These are phyloP conservation scores for Anableps anableps DNA, from an alignment of 2,797 vertebrate species.

Conservation along the genomic window DNA sequence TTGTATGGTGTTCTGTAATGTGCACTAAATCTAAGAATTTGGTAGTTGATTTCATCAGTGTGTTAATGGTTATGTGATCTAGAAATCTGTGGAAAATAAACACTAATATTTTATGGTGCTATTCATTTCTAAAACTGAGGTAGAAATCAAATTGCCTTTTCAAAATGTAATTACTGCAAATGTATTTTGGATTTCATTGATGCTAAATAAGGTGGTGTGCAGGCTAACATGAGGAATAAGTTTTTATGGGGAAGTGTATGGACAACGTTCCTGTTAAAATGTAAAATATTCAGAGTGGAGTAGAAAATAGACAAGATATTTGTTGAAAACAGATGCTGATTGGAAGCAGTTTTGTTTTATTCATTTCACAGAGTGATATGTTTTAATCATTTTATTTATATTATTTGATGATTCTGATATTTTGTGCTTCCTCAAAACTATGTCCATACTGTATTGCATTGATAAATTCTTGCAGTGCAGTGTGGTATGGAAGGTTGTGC, in stretches of 20 bases:
- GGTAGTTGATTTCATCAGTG: not conserved
- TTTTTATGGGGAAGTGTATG: not conserved
- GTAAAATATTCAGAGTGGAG: too few species aligned
- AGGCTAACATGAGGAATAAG: not conserved
- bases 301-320: too few species aligned
- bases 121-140: not conserved
- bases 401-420: too few species aligned
- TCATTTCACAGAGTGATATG: too few species aligned
- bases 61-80: conserved; percentile 1
- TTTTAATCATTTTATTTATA: too few species aligned
- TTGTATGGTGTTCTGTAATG: conserved; percentile 8
- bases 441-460: too few species aligned
- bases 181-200: not conserved
- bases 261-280: not conserved
- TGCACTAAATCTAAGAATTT: not conserved
- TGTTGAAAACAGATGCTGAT: too few species aligned
- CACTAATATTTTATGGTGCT: not conserved
- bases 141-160: not conserved
- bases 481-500: too few species aligned
- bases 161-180: conserved; percentile 3
- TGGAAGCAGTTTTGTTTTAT: too few species aligned
- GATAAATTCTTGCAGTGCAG: too few species aligned
- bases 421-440: too few species aligned
- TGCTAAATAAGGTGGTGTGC: not conserved
- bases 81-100: not conserved